Base-by-base conservation (phyloP, 2,113 vertebrate species). In the Microcebus murinus region DNA sequence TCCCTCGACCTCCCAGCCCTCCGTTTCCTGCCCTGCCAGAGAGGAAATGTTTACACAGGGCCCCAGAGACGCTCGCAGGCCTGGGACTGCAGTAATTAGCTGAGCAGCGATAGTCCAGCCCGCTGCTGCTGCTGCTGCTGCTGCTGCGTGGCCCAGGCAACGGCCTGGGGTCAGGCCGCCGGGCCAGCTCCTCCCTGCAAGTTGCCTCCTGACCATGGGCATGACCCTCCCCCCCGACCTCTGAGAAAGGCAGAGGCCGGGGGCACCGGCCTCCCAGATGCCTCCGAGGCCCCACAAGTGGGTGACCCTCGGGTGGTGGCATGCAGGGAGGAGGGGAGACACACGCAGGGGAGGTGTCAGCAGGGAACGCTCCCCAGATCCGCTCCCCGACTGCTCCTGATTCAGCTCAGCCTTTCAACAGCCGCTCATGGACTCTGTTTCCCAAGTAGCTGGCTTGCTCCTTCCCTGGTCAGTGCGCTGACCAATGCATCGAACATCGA, bases 1-100 rank as follows among this genome's bases (percentile, higher is more conserved):
- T 94, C 94, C 79, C 94, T 84, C 83, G 95, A 96, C 96, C 97
- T 91, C 39, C 59, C 86, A 83, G 95, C 90, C 94, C 94, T 94
- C 87, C 94, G 81, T 84, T 97, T 96, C 97, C 96, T 97, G 97
- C 76, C 59, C 95, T 89, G 95, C 88, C 42, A 4, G 31, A 95
- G 90, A 96, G 97, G 97, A 97, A 94, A 86, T 97, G 95, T 96
- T 94, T 94, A 93, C 82, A 45, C 90, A 48, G 80, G 61, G 65
- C 86, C 90, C 81, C 36, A 76, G 57, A 91, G 97, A 94, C 81
- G 39, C 92, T 82, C 52, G 0, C 92, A 90, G 94, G 92, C 97
- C 92, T 9, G 68, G 82, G 48, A 48, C 52, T 31, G 68, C 76
- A 13, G 88, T 67, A 94, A 96, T 95, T 96, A 97, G 95, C 95